Evolutionary conservation across 2,797 vertebrate species (phyloP), one percentile per base, ranked within the genome.

Genomic region (Acipenser ruthenus): DNA sequence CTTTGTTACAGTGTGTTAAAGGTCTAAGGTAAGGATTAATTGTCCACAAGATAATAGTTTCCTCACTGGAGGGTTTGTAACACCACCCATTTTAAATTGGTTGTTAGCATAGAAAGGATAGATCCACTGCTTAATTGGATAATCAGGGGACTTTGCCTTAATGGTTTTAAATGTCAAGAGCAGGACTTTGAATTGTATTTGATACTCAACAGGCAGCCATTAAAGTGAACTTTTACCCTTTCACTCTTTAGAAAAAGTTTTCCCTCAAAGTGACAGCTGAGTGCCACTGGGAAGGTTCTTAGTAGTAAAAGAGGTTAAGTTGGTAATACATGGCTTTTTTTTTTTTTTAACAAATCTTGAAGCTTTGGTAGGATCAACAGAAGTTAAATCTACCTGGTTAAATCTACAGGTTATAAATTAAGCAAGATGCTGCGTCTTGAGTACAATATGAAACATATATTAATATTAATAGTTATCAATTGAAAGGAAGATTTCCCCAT

Each of bases 131-230:
- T 60, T 64, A 64, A 68, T 68, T 52, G 7, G 51, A 51, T 63
- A 68, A 68, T 68, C 66, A 67, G 63, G 60, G 66, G 60, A 67
- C 50, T 18, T 58, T 50, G 13, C 66, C 65, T 59, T 37, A 62
- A 62, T 62, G 60, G 60, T 59, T 68, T 58, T 55, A 67, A 58
- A 68, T 68, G 53, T 63, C 52, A 58, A 23, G 61, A 56, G 47
- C 53, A 60, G 55, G 56, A 48, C 67, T 63, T 12, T 50, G 67
- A 63, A 53, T 58, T 68, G 49, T 49, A 63, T 63, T 53, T 50
- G 60, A 68, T 63, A n/a, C 49, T 52, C 12, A 9, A 58, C 61
- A 50, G 61, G 64, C 52, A 63, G 47, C 67, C 62, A 23, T 56
- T 62, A 56, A 63, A 58, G 62, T 10, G 12, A 63, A 56, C 52